Evolutionary conservation across 2,888 invertebrate genomes (phyloP), one percentile per base, ranked within the genome.

Genomic region (Amphipyra berbera): DNA sequence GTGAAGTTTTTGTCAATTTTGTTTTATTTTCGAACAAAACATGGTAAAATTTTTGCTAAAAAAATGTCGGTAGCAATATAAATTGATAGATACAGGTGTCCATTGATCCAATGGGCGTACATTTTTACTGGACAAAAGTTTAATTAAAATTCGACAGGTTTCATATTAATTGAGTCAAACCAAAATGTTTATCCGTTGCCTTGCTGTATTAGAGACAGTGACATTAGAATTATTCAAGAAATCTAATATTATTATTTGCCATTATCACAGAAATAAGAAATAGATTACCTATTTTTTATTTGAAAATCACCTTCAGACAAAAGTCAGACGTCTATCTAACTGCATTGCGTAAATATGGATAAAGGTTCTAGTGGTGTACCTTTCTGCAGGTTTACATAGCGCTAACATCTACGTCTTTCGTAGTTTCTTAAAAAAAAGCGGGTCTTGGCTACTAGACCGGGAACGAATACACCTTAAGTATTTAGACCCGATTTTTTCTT

Each of bases 21-120:
- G 7, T 30, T 30, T 30, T 30, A 30, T 30, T 35, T 35, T 35
- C 35, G 8, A 47, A 14, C 14, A 40, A 62, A 68, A 63, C 53
- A 35, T 57, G n/a, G n/a, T n/a, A n/a, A 9, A 55, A 35, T 58
- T 65, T 63, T 52, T 49, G 30, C 0, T n/a, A 12, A 38, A 30
- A 30, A 30, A 70, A 12, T 30, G 21, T 44, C n/a, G 21, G 12
- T 0, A 30, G 7, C 40, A 14, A 55, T 40, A 55, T 52, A 47
- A 37, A 56, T 41, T 56, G 10, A 56, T 15, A 33, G 1, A 48
- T 40, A 37, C 3, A 15, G 10, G 21, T 41, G 38, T 56, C 9
- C 30, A 48, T 47, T 56, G 46, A 47, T 44, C n/a, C 38, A 27
- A 44, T 68, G 40, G 27, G 48, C 6, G 13, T 41, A 37, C 37